Percentiles rank a stretch among this genome's conserved stretches.
phyloP scores from a whole-genome alignment of 1,140 invertebrate species.

The Gryon sp. region DNA sequence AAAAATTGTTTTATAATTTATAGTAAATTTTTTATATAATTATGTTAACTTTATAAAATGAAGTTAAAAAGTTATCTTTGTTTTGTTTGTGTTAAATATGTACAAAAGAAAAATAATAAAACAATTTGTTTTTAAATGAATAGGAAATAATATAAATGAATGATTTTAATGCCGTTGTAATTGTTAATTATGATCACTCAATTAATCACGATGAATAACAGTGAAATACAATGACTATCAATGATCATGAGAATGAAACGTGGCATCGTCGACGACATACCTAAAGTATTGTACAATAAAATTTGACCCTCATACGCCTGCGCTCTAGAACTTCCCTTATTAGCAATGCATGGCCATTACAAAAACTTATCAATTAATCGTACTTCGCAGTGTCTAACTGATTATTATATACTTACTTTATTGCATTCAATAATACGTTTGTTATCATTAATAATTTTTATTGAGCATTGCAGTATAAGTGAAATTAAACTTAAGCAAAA shows the following conservation, averaged over 20 bases:
- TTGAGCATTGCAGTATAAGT: no score
- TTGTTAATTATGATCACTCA: constrained; percentile 27
- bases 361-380: constrained; percentile 43
- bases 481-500: no score
- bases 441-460: no score
- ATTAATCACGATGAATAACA: constrained; percentile 20
- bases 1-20: no score
- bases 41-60: no score
- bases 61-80: no score
- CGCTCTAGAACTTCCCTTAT: constrained; percentile 30
- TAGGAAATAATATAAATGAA: constrained; percentile 4
- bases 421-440: background rate
- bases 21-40: no score
- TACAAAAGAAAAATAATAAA: background rate
- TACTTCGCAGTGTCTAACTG: constrained; percentile 19
- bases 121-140: background rate
- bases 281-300: constrained; percentile 46
- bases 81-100: no score
- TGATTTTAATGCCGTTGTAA: constrained; percentile 8
- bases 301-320: constrained; percentile 44
- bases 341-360: constrained; percentile 20
- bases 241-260: constrained; percentile 35
- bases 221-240: constrained; percentile 29
- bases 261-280: background rate
- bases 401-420: background rate